These are phyloP conservation scores for Sisyra terminalis DNA, from an alignment of 2,888 invertebrate species.

Conservation along the genomic window DNA sequence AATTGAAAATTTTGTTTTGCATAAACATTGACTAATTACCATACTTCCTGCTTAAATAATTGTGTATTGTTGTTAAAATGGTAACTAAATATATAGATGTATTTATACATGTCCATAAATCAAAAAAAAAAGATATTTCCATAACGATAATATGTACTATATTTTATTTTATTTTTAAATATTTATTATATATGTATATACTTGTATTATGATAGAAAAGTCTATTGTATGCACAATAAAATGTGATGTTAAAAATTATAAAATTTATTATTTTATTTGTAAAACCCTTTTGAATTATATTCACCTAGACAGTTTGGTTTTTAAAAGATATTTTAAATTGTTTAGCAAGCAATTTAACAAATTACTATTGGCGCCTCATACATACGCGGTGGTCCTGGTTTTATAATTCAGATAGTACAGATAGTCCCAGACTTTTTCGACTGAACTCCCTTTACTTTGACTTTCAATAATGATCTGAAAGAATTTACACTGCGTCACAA, in stretches of 20 bases:
- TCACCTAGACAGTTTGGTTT: too few relatives aligned
- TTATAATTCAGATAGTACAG: too few relatives aligned
- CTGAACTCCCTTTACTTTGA: too few relatives aligned
- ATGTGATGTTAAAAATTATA: constrained; percentile 19
- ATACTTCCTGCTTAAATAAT: not conserved
- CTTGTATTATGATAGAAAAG: constrained; percentile 25
- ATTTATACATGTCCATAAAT: constrained; percentile 14
- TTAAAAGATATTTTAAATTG: too few relatives aligned
- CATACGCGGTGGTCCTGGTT: too few relatives aligned
- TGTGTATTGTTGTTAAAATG: constrained; percentile 4
- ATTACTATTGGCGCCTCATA: too few relatives aligned
- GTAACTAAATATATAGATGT: constrained; percentile 4
- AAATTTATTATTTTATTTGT: not conserved
- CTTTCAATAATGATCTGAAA: too few relatives aligned
- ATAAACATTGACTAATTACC: constrained; percentile 6
- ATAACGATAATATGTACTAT: constrained; percentile 13
- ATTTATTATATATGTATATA: constrained; percentile 31
- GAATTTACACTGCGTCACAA: too few relatives aligned
- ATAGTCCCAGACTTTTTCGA: too few relatives aligned
- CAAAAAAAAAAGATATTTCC: constrained; percentile 23
- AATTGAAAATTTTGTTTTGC: constrained; percentile 13
- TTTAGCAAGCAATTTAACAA: too few relatives aligned
- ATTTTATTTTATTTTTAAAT: constrained; percentile 16
- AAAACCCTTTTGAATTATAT: too few relatives aligned
- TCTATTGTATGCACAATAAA: constrained; percentile 29